A percentile compares a stretch with the other conserved stretches of the same genome.
These are phyloP conservation scores for Macropodus opercularis DNA, from an alignment of 2,797 vertebrate genomes.

Conservation along the genomic window DNA sequence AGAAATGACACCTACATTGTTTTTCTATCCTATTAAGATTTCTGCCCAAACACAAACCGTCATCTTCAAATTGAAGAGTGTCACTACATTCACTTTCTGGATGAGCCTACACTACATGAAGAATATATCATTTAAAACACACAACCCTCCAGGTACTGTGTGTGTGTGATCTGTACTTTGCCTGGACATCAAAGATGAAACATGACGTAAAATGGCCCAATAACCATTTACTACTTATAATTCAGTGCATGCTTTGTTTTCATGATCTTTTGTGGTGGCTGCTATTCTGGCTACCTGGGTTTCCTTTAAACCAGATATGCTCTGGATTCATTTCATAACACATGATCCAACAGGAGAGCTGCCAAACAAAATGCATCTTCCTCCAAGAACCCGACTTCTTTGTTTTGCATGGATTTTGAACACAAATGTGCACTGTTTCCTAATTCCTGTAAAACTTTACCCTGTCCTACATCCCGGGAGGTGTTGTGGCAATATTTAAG, in stretches of 20 bases:
- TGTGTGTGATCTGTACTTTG: conserved; percentile 1
- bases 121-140: conserved; percentile 25
- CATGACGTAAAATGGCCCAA: conserved; percentile 50
- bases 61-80: conserved; percentile 57
- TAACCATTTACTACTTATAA: conserved; percentile 35
- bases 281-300: conserved; percentile 34
- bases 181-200: conserved; percentile 63
- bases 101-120: conserved; percentile 27
- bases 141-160: conserved; percentile 19
- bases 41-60: conserved; percentile 26
- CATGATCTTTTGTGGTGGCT: conserved; percentile 14
- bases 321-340: conserved; percentile 47
- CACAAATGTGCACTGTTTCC: conserved; percentile 26
- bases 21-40: conserved; percentile 52
- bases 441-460: conserved; percentile 36
- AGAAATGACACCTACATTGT: conserved; percentile 61
- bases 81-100: conserved; percentile 51
- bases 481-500: conserved; percentile 43
- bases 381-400: conserved; percentile 24
- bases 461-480: conserved; percentile 28
- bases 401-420: conserved; percentile 34
- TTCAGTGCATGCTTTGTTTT: conserved; percentile 33
- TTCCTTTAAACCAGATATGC: conserved; percentile 42
- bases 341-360: conserved; percentile 38
- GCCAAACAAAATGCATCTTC: conserved; percentile 46